phyloP scores from a whole-genome alignment of 2,113 vertebrate genomes.

The Coptodon bakossiorum region DNA sequence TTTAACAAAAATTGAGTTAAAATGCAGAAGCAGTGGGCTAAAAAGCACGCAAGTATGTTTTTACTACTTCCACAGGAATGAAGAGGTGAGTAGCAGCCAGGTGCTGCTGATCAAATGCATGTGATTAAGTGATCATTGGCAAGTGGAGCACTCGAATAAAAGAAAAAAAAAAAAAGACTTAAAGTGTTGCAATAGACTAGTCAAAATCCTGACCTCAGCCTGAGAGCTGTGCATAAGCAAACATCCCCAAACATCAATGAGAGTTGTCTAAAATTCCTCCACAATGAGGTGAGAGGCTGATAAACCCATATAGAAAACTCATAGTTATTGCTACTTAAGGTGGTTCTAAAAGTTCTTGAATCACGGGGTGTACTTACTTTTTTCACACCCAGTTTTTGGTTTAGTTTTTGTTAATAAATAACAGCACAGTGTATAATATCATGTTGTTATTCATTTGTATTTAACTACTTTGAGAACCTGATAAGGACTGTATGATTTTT shows the following conservation, averaged over 20 bases:
- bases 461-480: background rate
- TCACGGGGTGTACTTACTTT: background rate
- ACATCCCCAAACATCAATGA: background rate
- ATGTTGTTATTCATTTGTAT: background rate
- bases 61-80: background rate
- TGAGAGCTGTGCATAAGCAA: background rate
- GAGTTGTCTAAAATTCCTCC: background rate
- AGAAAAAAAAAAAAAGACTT: background rate
- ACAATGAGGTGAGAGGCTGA: background rate
- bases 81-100: background rate
- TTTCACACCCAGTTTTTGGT: background rate
- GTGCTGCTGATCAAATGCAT: background rate
- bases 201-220: background rate
- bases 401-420: background rate
- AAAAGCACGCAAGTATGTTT: rapidly evolving
- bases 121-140: background rate
- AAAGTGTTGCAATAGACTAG: background rate
- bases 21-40: background rate
- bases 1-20: background rate
- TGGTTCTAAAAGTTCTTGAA: background rate
- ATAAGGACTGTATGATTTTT: background rate
- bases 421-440: background rate
- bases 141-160: background rate
- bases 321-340: background rate
- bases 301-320: background rate